Base-by-base conservation (phyloP, 2,888 invertebrate species). In the Aquatica leii region DNA sequence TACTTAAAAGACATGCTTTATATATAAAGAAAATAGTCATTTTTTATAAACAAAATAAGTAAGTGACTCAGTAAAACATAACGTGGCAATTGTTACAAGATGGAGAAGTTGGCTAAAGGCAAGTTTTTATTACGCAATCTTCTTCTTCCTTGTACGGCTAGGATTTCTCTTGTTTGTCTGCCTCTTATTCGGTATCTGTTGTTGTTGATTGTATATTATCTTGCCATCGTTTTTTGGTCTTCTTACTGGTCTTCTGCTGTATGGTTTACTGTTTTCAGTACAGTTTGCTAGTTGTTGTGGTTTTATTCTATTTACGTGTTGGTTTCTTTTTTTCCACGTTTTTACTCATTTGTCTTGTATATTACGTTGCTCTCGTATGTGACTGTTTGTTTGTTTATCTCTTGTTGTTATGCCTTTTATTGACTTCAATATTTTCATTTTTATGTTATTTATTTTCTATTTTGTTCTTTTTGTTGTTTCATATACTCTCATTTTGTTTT, bases 331-430 rank as follows among this genome's bases (percentile, higher is more conserved):
- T 24, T 58, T 55, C 40, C 64, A 24, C 18, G 54, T 59, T 59
- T 64, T 48, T 53, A 53, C 40, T 40, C 17, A 53, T 40, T 20
- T 53, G 37, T 53, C 12, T 31, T 53, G 37, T 34, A 64, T 56
- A 8, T 57, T 12, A 12, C 52, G 18, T 18, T 54, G 41, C 41
- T 59, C 53, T 35, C 59, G 52, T 43, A 59, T 59, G 41, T 1
- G 35, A 11, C 18, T 53, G 53, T 43, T 59, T 41, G 41, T 54
- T 59, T 51, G 20, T 59, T 37, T 52, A 52, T 54, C 53, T 31
- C 53, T 41, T 34, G 54, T 37, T 20, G 48, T 59, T 41, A 17
- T 35, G 46, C 60, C 54, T 34, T 54, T 60, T 4, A 86, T 86
- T 62, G 85, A n/a, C n/a, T n/a, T n/a, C n/a, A n/a, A n/a, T n/a